These are phyloP conservation scores for Isoperla grammatica DNA, from an alignment of 2,888 invertebrate genomes.

Conservation along the genomic window DNA sequence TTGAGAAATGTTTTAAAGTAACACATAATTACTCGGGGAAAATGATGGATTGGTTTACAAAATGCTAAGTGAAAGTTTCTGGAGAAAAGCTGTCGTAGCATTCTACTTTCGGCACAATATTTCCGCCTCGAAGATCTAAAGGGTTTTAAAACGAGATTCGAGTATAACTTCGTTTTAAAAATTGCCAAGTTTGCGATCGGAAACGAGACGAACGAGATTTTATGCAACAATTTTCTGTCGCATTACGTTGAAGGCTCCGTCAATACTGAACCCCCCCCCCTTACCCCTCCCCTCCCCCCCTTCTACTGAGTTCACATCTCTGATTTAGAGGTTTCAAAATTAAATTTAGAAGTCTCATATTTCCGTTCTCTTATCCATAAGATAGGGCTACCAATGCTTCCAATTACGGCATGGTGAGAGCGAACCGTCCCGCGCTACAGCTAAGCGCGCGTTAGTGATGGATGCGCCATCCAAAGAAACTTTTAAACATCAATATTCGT, in stretches of 20 bases:
- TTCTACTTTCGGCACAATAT: too few relatives aligned
- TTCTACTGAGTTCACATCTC: slow-evolving; percentile 5
- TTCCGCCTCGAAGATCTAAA: too few relatives aligned
- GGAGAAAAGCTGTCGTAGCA: too few relatives aligned
- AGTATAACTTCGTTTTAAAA: too few relatives aligned
- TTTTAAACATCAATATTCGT: slow-evolving; percentile 18
- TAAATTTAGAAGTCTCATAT: slow-evolving; percentile 17
- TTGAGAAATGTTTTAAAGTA: too few relatives aligned
- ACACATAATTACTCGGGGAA: too few relatives aligned
- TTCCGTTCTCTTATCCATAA: slow-evolving; percentile 12
- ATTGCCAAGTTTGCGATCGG: too few relatives aligned
- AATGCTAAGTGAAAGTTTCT: too few relatives aligned
- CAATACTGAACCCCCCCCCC: neutral
- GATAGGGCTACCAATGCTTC: slow-evolving; percentile 13
- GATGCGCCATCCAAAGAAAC: slow-evolving; percentile 14
- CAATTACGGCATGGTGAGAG: slow-evolving; percentile 10
- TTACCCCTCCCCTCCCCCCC: neutral
- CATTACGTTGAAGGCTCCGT: neutral
- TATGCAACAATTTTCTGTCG: neutral
- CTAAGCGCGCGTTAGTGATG: slow-evolving; percentile 6
- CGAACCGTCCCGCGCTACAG: neutral
- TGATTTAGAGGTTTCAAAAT: slow-evolving; percentile 9
- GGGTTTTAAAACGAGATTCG: too few relatives aligned
- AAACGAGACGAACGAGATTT: too few relatives aligned
- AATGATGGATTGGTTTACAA: too few relatives aligned